A percentile compares a stretch with the other conserved stretches of the same genome.
Conservation (phyloP, 2,888 invertebrate species). For the Orthosia incerta region DNA sequence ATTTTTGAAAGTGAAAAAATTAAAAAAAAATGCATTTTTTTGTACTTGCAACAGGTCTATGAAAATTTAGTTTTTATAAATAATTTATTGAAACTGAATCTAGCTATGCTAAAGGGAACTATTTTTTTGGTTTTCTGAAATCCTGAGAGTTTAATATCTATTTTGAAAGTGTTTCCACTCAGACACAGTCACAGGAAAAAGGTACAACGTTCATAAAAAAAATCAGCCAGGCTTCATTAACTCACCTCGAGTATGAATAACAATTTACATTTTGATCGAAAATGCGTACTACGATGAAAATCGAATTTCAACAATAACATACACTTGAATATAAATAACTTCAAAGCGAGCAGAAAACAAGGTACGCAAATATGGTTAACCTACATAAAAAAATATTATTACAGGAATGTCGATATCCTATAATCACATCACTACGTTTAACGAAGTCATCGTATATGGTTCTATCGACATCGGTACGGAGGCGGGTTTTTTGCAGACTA, state of each 20-base stretch:
- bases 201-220: not conserved
- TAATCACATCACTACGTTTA: conserved; percentile 44
- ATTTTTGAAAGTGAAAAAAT: too few species aligned
- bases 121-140: not conserved
- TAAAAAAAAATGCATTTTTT: too few species aligned
- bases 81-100: too few species aligned
- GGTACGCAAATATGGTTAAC: conserved; percentile 14
- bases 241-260: not conserved
- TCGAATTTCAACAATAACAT: conserved; percentile 14
- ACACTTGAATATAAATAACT: conserved; percentile 17
- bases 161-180: not conserved
- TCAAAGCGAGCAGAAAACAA: conserved; percentile 11
- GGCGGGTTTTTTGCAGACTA: conserved; percentile 2
- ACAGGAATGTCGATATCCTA: conserved; percentile 49
- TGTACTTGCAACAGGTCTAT: too few species aligned
- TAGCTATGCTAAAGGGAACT: too few species aligned
- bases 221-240: not conserved
- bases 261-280: conserved; percentile 47
- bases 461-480: conserved; percentile 37
- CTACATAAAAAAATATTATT: not conserved
- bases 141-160: not conserved
- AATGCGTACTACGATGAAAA: conserved; percentile 19
- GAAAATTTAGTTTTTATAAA: too few species aligned
- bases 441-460: conserved; percentile 25
- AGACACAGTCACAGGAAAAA: not conserved